These are phyloP conservation scores for Zosterops borbonicus DNA, from an alignment of 2,113 vertebrate species.

Conservation along the genomic window DNA sequence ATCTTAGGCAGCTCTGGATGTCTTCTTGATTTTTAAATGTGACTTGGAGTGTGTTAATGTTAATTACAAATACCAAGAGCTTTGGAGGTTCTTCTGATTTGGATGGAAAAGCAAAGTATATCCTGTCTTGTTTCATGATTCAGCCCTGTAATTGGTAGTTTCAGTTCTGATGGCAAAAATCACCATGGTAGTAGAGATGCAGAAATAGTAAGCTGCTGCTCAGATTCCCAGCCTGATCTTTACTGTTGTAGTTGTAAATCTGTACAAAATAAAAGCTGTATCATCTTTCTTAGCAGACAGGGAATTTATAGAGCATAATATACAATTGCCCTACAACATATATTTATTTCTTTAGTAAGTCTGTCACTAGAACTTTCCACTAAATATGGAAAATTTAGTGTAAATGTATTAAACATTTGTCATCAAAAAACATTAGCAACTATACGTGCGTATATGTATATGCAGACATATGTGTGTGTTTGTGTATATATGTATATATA, in stretches of 20 bases:
- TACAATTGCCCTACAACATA: background rate
- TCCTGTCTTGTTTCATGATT: background rate
- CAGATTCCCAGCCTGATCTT: constrained; percentile 14
- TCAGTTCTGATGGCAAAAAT: constrained; percentile 25
- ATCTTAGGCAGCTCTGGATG: background rate
- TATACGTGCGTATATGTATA: background rate
- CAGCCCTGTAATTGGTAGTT: background rate
- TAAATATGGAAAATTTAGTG: background rate
- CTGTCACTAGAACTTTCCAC: background rate
- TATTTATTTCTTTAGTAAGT: background rate
- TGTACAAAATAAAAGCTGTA: background rate
- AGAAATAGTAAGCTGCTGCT: background rate
- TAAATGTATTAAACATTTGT: background rate
- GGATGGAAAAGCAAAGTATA: background rate
- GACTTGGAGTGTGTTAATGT: background rate
- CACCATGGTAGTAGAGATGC: background rate
- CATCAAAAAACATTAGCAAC: background rate
- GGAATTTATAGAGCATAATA: background rate
- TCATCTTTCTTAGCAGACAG: constrained; percentile 1
- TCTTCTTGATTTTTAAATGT: background rate
- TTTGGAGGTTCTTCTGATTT: background rate
- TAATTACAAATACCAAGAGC: background rate
- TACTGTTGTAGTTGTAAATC: background rate
- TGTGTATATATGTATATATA: no score
- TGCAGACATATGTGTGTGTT: rapidly evolving